Evolutionary conservation across 1,140 invertebrate species (phyloP).

Genomic region (Sipha flava): DNA sequence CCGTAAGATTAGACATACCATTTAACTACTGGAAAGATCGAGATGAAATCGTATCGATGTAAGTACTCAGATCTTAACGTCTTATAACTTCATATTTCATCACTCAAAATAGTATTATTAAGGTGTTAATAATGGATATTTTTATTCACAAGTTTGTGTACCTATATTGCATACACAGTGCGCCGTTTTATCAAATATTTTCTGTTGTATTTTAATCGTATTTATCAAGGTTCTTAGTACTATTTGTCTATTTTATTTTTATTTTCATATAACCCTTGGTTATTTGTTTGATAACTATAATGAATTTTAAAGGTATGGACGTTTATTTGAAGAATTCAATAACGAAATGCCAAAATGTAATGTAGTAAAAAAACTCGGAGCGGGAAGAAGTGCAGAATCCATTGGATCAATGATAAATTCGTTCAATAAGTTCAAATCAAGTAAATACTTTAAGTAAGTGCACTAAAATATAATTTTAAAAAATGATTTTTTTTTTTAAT

Average conservation of each 20-base stretch:
- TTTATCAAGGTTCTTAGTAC: too few relatives aligned
- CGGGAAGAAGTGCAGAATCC: neutral
- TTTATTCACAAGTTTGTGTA: neutral
- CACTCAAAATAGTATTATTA: neutral
- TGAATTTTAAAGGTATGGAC: neutral
- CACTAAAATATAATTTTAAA: neutral
- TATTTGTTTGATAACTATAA: too few relatives aligned
- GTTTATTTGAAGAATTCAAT: constrained; percentile 6
- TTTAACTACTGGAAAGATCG: constrained; percentile 15
- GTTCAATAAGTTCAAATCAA: neutral
- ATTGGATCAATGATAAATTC: neutral
- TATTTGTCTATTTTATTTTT: too few relatives aligned
- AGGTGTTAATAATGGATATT: too few relatives aligned
- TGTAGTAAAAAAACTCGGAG: neutral
- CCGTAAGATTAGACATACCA: neutral
- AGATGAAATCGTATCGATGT: neutral
- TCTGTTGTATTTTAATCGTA: too few relatives aligned
- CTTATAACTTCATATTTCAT: too few relatives aligned
- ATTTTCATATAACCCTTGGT: too few relatives aligned
- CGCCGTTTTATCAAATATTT: neutral
- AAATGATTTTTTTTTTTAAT: neutral
- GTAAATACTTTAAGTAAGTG: neutral
- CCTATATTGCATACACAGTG: neutral
- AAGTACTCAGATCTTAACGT: neutral
- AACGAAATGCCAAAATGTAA: neutral